Evolutionary conservation across 2,888 invertebrate species (phyloP), one percentile per base, ranked within the genome.

Genomic region (Orthosia cruda): DNA sequence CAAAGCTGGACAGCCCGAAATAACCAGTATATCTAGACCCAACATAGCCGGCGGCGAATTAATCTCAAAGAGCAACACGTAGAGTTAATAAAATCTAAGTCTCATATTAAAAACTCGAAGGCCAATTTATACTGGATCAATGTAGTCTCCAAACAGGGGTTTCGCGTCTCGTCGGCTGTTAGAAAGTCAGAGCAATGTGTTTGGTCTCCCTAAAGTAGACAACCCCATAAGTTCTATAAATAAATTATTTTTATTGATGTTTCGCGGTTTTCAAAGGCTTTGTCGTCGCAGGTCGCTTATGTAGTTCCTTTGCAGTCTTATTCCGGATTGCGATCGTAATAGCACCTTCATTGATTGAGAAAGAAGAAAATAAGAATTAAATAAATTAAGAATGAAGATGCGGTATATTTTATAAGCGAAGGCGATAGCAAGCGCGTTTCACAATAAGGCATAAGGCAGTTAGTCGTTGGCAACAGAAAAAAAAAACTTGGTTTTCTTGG

Each of bases 91-190:
- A 47, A 73, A 61, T 16, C 26, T 49, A 63, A 11, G n/a, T 49
- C 15, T 20, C 16, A 26, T 55, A 49, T 26, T 69, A 9, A 55
- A 49, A 54, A 45, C 20, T 49, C 26, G 3, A 12, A 55, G 50
- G 13, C 16, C 74, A 61, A 9, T 64, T 74, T 55, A 74, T 50
- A 65, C 49, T 80, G 77, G 73, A 20, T 49, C 7, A 15, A 1
- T 5, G 12, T 49, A 58, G 52, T 47, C 45, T 79, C 58, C 23
- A 62, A 71, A 62, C 40, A 23, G 49, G 16, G n/a, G 47, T 18
- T 52, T 47, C 15, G 15, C 13, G 18, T n/a, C 7, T 50, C 47
- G 20, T 70, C 79, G 47, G 23, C 11, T 11, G 52, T 18, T 63
- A 13, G 47, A 63, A n/a, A 52, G 63, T 40, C 52, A 72, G 9